Evolutionary conservation across 2,113 vertebrate species (phyloP).

Genomic region (Bagarius yarrelli): DNA sequence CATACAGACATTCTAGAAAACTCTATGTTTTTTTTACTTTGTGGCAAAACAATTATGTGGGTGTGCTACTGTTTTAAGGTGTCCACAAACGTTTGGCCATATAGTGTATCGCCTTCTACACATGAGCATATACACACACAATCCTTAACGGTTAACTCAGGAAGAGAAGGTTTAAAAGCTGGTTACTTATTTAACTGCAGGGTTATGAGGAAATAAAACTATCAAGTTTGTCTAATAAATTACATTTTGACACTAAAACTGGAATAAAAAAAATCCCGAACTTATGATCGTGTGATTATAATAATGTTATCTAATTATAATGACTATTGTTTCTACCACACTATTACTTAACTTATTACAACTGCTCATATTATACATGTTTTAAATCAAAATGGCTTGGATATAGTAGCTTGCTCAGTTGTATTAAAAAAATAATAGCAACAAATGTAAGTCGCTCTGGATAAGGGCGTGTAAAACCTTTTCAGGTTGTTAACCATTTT

Average conservation of each 20-base stretch:
- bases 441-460: too few relatives aligned
- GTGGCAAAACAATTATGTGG: too few relatives aligned
- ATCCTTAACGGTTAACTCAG: too few relatives aligned
- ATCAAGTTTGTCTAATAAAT: not conserved
- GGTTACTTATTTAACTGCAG: not conserved
- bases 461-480: too few relatives aligned
- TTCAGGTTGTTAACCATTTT: not conserved
- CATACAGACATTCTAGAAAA: too few relatives aligned
- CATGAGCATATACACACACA: too few relatives aligned
- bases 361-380: not conserved
- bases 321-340: not conserved
- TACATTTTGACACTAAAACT: not conserved
- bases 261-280: not conserved
- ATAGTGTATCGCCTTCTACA: too few relatives aligned
- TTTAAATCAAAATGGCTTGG: not conserved
- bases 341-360: not conserved
- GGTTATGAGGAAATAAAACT: not conserved
- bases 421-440: too few relatives aligned
- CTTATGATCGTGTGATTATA: not conserved
- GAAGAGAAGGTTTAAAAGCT: not conserved
- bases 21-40: too few relatives aligned
- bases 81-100: too few relatives aligned
- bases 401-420: too few relatives aligned
- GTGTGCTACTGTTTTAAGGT: too few relatives aligned
- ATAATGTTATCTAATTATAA: not conserved